Evolutionary conservation across 2,888 invertebrate species (phyloP).

Genomic region (Polymixis lichenea): DNA sequence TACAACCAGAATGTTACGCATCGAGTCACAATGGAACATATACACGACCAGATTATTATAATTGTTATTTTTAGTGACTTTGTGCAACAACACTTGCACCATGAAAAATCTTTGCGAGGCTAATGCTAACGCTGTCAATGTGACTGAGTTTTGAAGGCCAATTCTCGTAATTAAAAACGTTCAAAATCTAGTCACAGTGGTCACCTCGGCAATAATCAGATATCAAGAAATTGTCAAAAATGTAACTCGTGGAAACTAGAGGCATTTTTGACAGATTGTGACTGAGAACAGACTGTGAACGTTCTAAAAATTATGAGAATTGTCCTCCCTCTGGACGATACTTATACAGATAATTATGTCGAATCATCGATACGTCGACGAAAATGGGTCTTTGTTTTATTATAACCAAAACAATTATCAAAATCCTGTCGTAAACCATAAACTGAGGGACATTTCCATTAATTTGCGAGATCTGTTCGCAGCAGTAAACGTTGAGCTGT

Average conservation of each 20-base stretch:
- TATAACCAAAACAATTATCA: background rate
- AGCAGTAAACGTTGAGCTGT: constrained; percentile 7
- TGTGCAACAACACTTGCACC: background rate
- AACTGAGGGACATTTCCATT: constrained; percentile 1
- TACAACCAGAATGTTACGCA: background rate
- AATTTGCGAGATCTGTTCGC: constrained; percentile 9
- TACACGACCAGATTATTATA: background rate
- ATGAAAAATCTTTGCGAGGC: background rate
- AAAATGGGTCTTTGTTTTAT: background rate
- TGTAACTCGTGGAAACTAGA: too few relatives aligned
- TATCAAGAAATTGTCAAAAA: too few relatives aligned
- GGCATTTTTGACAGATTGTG: too few relatives aligned
- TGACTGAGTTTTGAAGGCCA: background rate
- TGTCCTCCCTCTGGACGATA: too few relatives aligned
- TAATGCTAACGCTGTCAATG: background rate
- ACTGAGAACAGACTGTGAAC: too few relatives aligned
- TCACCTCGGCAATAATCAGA: too few relatives aligned
- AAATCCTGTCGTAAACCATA: background rate
- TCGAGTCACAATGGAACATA: background rate
- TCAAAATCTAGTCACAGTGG: too few relatives aligned
- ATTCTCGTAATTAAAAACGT: too few relatives aligned
- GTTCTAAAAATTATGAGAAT: background rate
- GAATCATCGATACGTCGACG: background rate
- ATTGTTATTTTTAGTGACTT: background rate
- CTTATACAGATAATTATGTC: too few relatives aligned